Evolutionary conservation across 2,888 invertebrate species (phyloP).

Genomic region (Eupithecia subumbrata): DNA sequence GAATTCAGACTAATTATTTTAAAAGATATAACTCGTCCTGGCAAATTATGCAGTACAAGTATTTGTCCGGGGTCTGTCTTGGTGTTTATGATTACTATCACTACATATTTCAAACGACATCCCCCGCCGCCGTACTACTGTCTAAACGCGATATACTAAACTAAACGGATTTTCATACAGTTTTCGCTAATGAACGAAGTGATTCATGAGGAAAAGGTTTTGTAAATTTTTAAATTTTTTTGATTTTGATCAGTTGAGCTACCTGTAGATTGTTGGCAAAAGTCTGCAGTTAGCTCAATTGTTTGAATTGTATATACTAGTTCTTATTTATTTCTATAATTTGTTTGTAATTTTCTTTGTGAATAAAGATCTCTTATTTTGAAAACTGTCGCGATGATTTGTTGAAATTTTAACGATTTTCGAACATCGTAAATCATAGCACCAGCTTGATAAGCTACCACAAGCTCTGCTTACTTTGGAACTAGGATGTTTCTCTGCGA

Average conservation of each 20-base stretch:
- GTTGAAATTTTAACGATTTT: constrained; percentile 1
- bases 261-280: too few relatives aligned
- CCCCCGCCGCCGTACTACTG: background rate
- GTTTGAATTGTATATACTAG: too few relatives aligned
- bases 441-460: too few relatives aligned
- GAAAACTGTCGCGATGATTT: background rate
- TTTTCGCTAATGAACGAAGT: background rate
- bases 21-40: background rate
- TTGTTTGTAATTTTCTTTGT: too few relatives aligned
- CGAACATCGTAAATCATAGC: background rate
- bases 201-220: background rate
- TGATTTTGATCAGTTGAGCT: too few relatives aligned
- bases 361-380: background rate
- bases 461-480: too few relatives aligned
- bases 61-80: background rate
- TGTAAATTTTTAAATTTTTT: too few relatives aligned
- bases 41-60: background rate
- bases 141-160: background rate
- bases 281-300: too few relatives aligned
- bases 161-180: background rate
- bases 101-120: background rate
- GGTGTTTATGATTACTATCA: too few relatives aligned
- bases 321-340: too few relatives aligned
- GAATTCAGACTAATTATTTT: background rate
- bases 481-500: background rate